Conservation (phyloP, 2,113 vertebrate genomes). For the Gobiocypris rarus region DNA sequence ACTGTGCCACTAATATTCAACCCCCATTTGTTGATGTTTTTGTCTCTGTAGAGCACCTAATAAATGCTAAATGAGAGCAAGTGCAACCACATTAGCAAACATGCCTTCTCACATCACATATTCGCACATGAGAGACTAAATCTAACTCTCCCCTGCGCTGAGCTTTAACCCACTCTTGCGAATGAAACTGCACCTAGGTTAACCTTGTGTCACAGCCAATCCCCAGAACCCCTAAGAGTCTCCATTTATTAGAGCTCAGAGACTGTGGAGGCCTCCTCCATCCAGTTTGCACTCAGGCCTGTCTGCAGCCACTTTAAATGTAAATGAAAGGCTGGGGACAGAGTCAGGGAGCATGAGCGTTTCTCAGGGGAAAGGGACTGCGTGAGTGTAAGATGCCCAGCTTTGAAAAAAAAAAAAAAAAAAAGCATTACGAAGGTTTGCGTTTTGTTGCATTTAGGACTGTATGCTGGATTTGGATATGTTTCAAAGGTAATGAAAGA, state of each 20-base stretch:
- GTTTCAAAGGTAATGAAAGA: conserved; percentile 36
- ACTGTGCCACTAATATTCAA: background rate
- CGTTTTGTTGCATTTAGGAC: conserved; percentile 14
- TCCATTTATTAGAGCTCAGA: conserved; percentile 44
- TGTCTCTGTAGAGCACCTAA: background rate
- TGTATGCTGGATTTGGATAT: background rate
- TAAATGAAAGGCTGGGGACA: conserved; percentile 60
- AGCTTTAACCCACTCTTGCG: conserved; percentile 41
- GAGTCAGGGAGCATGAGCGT: conserved; percentile 11
- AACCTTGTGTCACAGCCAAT: conserved; percentile 47
- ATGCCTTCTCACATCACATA: conserved; percentile 31
- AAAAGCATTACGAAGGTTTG: conserved; percentile 6
- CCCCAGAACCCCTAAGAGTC: conserved; percentile 42
- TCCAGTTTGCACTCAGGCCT: conserved; percentile 46
- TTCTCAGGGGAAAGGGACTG: conserved; percentile 17
- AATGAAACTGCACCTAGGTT: conserved; percentile 42
- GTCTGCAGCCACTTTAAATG: conserved; percentile 73
- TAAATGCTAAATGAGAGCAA: conserved; percentile 7
- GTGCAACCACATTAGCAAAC: conserved; percentile 23
- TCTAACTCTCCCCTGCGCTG: conserved; percentile 11
- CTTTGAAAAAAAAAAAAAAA: background rate
- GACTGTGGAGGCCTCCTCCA: conserved; percentile 40
- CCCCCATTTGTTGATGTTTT: background rate
- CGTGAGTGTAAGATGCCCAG: conserved; percentile 3
- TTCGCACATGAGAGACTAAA: conserved; percentile 14